Evolutionary conservation across 2,888 invertebrate species (phyloP).

Genomic region (Bimastos eiseni): DNA sequence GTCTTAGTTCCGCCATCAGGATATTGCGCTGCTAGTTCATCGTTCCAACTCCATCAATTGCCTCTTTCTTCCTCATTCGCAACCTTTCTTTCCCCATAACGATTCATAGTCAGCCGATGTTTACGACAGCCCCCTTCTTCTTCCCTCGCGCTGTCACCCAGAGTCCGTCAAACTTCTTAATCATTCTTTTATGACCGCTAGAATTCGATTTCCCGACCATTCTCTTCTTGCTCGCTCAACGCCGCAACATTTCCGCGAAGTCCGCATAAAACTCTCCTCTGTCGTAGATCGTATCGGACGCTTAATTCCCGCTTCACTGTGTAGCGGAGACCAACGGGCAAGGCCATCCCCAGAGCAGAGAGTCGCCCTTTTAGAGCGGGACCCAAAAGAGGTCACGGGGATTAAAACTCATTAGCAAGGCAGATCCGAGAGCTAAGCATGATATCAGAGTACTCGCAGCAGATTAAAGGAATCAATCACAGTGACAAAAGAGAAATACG

Average conservation of each 20-base stretch:
- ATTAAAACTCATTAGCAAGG: conserved; percentile 2
- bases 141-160: background rate
- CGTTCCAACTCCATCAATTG: background rate
- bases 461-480: conserved; percentile 13
- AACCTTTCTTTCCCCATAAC: background rate
- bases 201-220: background rate
- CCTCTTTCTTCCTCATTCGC: background rate
- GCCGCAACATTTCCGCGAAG: background rate
- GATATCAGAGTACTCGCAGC: background rate
- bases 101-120: background rate
- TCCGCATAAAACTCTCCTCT: background rate
- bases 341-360: background rate
- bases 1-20: background rate
- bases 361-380: background rate
- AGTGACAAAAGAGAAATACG: background rate
- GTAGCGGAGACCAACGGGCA: background rate
- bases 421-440: conserved; percentile 1
- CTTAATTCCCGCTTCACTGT: background rate
- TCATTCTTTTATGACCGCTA: conserved; percentile 13
- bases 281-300: background rate
- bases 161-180: background rate
- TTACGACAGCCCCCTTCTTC: background rate
- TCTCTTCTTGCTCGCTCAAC: background rate
- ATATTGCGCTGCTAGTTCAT: background rate
- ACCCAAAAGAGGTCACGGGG: background rate